Percentiles rank a stretch among this genome's conserved stretches.
Conservation (phyloP, 2,113 vertebrate species). For the Hydrolagus affinis region DNA sequence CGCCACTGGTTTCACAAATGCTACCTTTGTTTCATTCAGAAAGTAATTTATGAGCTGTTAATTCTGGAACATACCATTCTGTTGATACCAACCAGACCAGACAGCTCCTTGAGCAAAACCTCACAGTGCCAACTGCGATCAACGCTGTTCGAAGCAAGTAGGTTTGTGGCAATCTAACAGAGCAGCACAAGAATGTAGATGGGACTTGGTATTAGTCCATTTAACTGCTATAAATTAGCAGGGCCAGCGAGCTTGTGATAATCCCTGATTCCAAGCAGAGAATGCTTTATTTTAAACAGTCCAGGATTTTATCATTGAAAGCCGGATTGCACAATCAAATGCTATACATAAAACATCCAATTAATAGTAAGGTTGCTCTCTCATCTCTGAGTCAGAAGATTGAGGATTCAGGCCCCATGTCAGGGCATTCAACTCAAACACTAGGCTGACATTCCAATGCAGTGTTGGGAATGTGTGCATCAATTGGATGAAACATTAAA, state of each 20-base stretch:
- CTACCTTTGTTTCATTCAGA: not conserved
- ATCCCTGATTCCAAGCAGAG: not conserved
- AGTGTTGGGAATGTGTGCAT: no score
- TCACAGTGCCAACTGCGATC: not conserved
- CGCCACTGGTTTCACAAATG: not conserved
- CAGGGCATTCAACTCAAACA: no score
- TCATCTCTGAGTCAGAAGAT: no score
- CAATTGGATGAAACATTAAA: no score
- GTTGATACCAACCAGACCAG: not conserved
- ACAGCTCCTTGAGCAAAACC: not conserved
- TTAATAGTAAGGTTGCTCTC: no score
- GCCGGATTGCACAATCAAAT: no score
- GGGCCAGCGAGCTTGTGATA: no score
- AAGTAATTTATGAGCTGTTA: not conserved
- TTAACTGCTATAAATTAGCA: not conserved
- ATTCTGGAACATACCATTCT: slow-evolving; percentile 7
- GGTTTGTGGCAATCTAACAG: not conserved
- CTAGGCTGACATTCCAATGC: no score
- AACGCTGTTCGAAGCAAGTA: not conserved
- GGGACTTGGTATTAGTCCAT: not conserved
- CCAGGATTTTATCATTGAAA: not conserved
- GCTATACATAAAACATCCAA: no score
- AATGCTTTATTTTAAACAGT: not conserved
- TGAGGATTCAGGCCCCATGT: no score
- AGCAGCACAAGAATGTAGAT: not conserved